These are phyloP conservation scores for Andrena cerasifolii DNA, from an alignment of 1,140 invertebrate genomes.

Conservation along the genomic window DNA sequence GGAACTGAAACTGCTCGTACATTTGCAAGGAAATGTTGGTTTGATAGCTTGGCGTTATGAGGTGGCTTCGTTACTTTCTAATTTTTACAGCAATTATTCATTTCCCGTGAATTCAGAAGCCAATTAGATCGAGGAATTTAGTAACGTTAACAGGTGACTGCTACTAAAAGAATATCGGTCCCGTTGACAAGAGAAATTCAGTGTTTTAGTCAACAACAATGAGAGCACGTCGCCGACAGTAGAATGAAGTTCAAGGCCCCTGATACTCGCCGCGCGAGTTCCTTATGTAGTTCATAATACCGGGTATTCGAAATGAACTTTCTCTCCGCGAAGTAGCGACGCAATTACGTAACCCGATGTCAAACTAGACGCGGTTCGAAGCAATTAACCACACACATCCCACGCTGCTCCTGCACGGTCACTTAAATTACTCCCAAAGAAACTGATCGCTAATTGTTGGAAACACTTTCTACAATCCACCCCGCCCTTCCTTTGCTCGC, in stretches of 20 bases:
- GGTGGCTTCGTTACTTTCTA: too few relatives aligned
- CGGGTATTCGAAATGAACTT: constrained; percentile 14
- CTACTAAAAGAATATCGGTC: too few relatives aligned
- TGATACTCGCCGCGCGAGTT: neutral
- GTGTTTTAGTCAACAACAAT: neutral
- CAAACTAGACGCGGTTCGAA: neutral
- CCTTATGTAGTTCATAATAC: constrained; percentile 13
- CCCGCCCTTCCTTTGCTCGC: neutral
- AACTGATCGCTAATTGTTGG: neutral
- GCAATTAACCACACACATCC: constrained; percentile 10
- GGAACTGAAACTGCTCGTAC: too few relatives aligned
- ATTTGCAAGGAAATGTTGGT: too few relatives aligned
- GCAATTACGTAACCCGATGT: neutral
- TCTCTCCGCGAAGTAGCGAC: neutral
- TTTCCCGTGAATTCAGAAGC: too few relatives aligned
- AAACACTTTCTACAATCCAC: constrained; percentile 18
- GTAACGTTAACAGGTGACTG: too few relatives aligned
- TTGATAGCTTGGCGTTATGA: too few relatives aligned
- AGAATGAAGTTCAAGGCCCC: neutral
- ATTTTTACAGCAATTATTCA: too few relatives aligned
- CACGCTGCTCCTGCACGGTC: too few relatives aligned
- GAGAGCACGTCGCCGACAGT: too few relatives aligned
- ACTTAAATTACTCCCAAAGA: neutral
- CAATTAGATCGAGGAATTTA: too few relatives aligned
- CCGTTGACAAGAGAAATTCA: too few relatives aligned